A percentile compares a stretch with the other conserved stretches of the same genome.
Conservation (phyloP, 2,797 vertebrate species). For the Vespertilio murinus region DNA sequence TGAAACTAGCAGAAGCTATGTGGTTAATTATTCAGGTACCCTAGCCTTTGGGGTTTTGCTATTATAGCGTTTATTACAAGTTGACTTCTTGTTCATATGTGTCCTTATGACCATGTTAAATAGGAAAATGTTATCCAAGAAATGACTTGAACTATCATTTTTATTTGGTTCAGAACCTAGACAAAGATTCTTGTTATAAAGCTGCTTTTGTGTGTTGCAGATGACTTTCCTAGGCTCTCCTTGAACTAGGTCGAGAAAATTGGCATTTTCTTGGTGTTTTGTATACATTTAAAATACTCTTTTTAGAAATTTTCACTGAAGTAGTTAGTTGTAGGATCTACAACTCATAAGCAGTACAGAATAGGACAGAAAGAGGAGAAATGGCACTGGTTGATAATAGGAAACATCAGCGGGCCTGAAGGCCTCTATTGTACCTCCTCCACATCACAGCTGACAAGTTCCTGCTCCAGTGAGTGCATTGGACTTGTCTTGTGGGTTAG, state of each 20-base stretch:
- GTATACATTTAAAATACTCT: neutral
- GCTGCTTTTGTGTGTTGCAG: neutral
- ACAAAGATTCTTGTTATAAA: neutral
- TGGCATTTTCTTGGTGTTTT: neutral
- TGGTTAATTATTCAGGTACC: neutral
- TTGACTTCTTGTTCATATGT: neutral
- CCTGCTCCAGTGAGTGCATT: too few relatives aligned
- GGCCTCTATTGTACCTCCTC: neutral
- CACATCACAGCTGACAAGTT: neutral
- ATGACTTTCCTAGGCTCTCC: neutral
- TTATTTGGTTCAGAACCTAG: constrained; percentile 4
- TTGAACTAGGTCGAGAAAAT: neutral
- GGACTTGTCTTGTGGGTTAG: neutral
- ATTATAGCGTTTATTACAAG: neutral
- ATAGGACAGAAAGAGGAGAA: neutral
- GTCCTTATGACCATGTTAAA: neutral
- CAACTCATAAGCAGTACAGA: neutral
- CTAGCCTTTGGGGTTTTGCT: neutral
- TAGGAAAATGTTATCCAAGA: neutral
- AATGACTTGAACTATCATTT: neutral
- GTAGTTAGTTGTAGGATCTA: neutral
- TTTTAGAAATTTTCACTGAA: neutral
- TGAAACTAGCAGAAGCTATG: neutral
- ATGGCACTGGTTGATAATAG: neutral
- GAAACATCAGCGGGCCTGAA: neutral